Evolutionary conservation across 2,797 vertebrate species (phyloP).

Genomic region (Rachycentron canadum): DNA sequence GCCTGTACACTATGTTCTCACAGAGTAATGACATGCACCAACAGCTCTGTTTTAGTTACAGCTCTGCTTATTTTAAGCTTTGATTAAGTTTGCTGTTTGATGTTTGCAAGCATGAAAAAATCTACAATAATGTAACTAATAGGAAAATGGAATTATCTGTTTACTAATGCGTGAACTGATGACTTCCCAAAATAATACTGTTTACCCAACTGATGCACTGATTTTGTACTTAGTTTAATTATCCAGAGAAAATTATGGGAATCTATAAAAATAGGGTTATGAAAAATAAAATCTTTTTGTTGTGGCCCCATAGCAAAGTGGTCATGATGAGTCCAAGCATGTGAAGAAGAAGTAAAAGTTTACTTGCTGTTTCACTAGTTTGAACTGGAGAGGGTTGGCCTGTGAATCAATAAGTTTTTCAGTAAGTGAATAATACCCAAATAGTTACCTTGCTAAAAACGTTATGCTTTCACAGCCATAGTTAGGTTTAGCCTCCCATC

Average conservation of each 20-base stretch:
- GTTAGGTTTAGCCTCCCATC: background rate
- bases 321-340: constrained; percentile 10
- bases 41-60: background rate
- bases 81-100: constrained; percentile 26
- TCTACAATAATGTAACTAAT: background rate
- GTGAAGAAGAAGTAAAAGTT: background rate
- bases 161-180: constrained; percentile 20
- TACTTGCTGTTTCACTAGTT: no score
- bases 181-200: constrained; percentile 24
- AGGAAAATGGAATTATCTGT: constrained; percentile 23
- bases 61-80: constrained; percentile 7
- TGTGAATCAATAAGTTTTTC: no score
- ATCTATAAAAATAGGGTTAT: constrained; percentile 2
- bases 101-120: constrained; percentile 9
- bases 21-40: background rate
- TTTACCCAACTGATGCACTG: constrained; percentile 7
- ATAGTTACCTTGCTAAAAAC: no score
- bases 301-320: background rate
- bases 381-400: no score
- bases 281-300: background rate
- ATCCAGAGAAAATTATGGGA: background rate
- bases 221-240: constrained; percentile 7
- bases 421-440: no score
- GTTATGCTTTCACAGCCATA: background rate
- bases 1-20: background rate